Conservation (phyloP, 2,888 invertebrate genomes). For the Himalopsyche kuldschensis region DNA sequence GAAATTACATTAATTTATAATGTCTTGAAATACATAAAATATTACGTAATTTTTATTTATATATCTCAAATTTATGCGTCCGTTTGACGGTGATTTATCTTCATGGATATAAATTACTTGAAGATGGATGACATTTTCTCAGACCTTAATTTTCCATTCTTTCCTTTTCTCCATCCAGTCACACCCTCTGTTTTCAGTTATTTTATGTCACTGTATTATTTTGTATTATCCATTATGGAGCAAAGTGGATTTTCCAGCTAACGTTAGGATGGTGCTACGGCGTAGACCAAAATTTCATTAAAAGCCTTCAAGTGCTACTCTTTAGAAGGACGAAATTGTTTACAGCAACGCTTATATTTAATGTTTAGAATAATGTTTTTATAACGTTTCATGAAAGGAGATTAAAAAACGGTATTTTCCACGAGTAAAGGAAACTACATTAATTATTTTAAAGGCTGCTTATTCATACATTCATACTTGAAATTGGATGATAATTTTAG, state of each 20-base stretch:
- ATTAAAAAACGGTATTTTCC: background rate
- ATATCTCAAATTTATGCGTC: background rate
- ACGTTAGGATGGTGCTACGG: background rate
- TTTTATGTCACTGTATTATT: background rate
- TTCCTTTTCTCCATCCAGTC: background rate
- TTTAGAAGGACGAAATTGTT: background rate
- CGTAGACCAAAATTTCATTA: background rate
- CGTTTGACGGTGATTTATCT: conserved; percentile 35
- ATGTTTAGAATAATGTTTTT: background rate
- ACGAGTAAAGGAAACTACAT: too few relatives aligned
- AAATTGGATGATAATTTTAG: too few relatives aligned
- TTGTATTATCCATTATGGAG: background rate
- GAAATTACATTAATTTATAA: too few relatives aligned
- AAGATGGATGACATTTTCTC: conserved; percentile 35
- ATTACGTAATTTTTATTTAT: too few relatives aligned
- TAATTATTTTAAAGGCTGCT: too few relatives aligned
- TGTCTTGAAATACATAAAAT: too few relatives aligned
- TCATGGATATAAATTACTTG: conserved; percentile 36
- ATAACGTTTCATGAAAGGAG: background rate
- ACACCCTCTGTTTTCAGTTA: background rate
- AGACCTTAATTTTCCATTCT: conserved; percentile 11
- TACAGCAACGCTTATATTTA: background rate
- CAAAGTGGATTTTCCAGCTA: background rate
- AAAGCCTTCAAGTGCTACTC: background rate
- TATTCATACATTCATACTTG: too few relatives aligned